Conservation (phyloP, 2,113 vertebrate genomes). For the Egretta garzetta region DNA sequence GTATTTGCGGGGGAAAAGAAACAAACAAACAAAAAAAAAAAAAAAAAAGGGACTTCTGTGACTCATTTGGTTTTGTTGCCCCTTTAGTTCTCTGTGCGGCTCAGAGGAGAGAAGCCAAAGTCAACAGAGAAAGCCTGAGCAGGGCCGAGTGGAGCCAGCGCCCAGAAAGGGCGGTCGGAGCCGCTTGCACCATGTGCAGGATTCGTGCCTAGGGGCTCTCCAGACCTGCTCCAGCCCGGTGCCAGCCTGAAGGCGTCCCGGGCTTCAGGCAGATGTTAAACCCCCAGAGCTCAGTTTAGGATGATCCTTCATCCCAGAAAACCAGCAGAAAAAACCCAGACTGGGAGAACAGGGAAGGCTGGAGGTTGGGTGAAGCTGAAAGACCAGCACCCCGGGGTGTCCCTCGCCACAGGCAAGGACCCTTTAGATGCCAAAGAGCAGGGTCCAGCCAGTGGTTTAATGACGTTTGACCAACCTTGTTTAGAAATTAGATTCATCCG, state of each 20-base stretch:
- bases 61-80: not conserved
- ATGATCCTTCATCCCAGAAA: not conserved
- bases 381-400: no score
- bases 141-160: not conserved
- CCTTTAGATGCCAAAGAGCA: no score
- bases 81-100: not conserved
- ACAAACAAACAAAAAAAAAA: not conserved
- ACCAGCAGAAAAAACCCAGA: not conserved
- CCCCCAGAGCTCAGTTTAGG: rapidly evolving
- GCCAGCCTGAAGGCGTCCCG: rapidly evolving
- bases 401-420: not conserved
- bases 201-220: not conserved
- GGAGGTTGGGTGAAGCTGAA: not conserved
- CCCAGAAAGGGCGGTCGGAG: not conserved
- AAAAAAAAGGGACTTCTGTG: not conserved
- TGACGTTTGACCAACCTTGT: no score
- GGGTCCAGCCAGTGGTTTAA: not conserved
- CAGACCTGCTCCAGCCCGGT: not conserved
- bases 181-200: not conserved
- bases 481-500: not conserved
- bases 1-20: not conserved
- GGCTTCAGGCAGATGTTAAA: not conserved
- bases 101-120: not conserved
- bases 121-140: not conserved
- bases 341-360: not conserved